A percentile compares a stretch with the other conserved stretches of the same genome.
Evolutionary conservation across 2,797 vertebrate genomes (phyloP).

Genomic region (Vireo griseus): DNA sequence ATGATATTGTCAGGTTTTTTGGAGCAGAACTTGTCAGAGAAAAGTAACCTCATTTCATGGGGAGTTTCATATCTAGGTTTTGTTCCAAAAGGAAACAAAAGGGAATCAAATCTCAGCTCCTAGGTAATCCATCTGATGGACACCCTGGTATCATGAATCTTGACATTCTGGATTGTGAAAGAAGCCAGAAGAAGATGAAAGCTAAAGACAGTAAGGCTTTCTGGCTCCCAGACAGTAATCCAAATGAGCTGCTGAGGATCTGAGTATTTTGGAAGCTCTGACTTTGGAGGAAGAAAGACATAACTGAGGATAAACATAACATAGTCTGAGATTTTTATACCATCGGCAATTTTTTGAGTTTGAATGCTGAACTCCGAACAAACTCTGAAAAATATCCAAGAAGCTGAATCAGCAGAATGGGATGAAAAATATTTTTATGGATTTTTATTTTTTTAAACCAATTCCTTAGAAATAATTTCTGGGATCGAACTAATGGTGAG

Average conservation of each 20-base stretch:
- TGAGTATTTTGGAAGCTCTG: neutral
- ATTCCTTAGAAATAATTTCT: neutral
- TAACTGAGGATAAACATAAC: neutral
- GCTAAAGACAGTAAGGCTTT: slow-evolving; percentile 7
- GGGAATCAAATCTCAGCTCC: neutral
- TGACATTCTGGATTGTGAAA: slow-evolving; percentile 1
- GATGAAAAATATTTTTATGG: neutral
- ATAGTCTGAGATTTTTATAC: neutral
- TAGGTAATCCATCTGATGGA: neutral
- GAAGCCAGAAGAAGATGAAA: slow-evolving; percentile 17
- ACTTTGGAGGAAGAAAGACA: neutral
- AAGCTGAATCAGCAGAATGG: neutral
- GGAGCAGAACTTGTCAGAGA: slow-evolving; percentile 56
- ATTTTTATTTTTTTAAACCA: neutral
- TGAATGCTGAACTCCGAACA: neutral
- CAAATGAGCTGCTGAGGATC: neutral
- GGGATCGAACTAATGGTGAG: neutral
- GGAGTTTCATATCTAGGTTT: slow-evolving; percentile 47
- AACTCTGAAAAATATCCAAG: neutral
- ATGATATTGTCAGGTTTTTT: slow-evolving; percentile 29
- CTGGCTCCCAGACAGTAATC: slow-evolving; percentile 3
- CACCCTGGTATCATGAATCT: neutral
- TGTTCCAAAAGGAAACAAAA: slow-evolving; percentile 4
- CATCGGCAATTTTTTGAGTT: neutral
- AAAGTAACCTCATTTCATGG: slow-evolving; percentile 50